Evolutionary conservation across 1,140 invertebrate genomes (phyloP).

Genomic region (Oreohelix idahoensis): DNA sequence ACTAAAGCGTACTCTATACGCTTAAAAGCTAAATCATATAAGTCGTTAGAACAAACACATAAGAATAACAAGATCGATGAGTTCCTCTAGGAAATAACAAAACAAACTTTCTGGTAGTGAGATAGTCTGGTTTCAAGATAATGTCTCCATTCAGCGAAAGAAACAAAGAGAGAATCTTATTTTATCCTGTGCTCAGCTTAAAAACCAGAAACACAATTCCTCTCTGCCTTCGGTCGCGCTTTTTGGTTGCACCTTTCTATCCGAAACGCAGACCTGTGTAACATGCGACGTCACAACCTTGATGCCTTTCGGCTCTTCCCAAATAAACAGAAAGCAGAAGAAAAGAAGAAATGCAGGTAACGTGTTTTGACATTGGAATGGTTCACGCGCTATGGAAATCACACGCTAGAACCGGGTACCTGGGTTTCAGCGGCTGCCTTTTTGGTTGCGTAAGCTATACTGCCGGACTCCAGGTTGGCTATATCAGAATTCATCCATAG

Average conservation of each 20-base stretch:
- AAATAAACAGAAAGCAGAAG: constrained; percentile 2
- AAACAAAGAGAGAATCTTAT: background rate
- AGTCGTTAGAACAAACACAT: no score
- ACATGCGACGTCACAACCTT: background rate
- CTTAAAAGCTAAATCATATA: no score
- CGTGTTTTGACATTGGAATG: background rate
- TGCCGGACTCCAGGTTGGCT: no score
- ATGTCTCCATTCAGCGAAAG: background rate
- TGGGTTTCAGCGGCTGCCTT: background rate
- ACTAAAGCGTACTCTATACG: no score
- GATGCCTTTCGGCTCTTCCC: background rate
- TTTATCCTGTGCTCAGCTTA: background rate
- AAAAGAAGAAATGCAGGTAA: background rate
- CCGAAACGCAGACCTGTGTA: background rate
- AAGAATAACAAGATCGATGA: no score
- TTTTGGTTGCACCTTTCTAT: background rate
- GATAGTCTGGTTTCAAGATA: no score
- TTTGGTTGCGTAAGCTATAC: no score
- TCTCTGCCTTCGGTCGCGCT: background rate
- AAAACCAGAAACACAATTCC: background rate
- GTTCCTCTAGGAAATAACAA: no score
- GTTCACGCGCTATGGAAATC: background rate
- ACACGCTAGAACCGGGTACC: background rate
- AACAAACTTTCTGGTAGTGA: no score
- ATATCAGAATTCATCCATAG: no score